Evolutionary conservation across 2,888 invertebrate species (phyloP).

Genomic region (Leptopilina myrica): DNA sequence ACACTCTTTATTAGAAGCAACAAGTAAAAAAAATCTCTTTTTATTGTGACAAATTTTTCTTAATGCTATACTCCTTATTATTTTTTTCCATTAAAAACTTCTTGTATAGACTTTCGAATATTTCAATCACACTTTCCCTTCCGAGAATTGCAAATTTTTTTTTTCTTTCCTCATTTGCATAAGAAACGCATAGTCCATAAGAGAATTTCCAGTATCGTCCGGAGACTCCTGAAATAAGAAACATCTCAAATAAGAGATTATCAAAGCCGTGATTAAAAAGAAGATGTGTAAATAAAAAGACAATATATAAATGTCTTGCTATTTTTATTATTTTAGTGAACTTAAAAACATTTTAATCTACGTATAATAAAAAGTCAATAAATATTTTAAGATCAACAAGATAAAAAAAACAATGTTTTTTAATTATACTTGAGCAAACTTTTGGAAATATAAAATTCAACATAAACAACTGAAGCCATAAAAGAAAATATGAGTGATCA

Average conservation of each 20-base stretch:
- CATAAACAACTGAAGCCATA: no score
- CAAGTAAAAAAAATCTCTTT: no score
- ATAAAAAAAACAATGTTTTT: not conserved
- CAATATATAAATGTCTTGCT: not conserved
- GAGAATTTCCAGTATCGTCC: not conserved
- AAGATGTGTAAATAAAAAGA: not conserved
- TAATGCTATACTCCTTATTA: no score
- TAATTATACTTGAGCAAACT: no score
- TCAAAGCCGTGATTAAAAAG: not conserved
- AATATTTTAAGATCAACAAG: no score
- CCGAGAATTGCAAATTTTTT: not conserved
- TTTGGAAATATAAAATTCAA: not conserved
- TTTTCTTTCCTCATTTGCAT: constrained; percentile 10
- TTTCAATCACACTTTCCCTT: constrained; percentile 21
- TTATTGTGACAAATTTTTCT: no score
- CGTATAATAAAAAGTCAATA: no score
- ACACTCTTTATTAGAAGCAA: no score
- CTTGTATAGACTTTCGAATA: not conserved
- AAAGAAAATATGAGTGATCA: not conserved
- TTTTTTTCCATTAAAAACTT: not conserved
- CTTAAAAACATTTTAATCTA: no score
- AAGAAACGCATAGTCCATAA: constrained; percentile 10
- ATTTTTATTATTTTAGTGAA: not conserved
- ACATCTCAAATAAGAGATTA: not conserved
- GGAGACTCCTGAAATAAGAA: not conserved